Conservation (phyloP, 2,888 invertebrate genomes). For the Callyntrura guangdongensis region DNA sequence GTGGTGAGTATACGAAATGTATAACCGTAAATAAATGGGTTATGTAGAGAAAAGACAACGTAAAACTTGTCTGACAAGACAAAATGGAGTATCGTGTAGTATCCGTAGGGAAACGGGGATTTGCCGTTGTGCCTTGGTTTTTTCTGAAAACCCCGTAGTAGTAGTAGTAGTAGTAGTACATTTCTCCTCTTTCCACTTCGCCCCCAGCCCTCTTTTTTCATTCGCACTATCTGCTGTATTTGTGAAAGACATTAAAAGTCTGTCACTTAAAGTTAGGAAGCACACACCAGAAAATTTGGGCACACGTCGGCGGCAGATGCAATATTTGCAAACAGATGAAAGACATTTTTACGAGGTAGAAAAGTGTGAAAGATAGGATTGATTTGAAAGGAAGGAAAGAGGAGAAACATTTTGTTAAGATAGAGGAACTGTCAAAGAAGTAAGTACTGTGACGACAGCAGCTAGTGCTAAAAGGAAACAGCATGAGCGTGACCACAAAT, state of each 20-base stretch:
- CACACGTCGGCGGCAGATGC: conserved; percentile 22
- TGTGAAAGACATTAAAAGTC: conserved; percentile 1
- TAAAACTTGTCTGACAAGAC: too few relatives aligned
- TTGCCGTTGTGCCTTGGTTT: too few relatives aligned
- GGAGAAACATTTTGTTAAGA: not conserved
- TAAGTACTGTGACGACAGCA: not conserved
- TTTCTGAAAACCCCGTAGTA: too few relatives aligned
- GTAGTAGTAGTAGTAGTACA: not conserved
- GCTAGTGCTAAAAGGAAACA: not conserved
- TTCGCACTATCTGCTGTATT: not conserved
- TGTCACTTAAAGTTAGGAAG: not conserved
- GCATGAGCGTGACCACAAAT: conserved; percentile 45
- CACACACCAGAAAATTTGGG: conserved; percentile 13
- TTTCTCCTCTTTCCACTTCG: not conserved
- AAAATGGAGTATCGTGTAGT: too few relatives aligned
- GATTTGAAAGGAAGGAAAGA: conserved; percentile 7
- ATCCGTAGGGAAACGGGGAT: too few relatives aligned
- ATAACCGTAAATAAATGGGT: too few relatives aligned
- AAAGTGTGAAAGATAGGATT: conserved; percentile 23
- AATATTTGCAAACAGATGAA: conserved; percentile 35
- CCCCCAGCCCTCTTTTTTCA: not conserved
- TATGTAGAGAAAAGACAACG: too few relatives aligned
- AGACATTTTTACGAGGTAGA: conserved; percentile 38
- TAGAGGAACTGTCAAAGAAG: conserved; percentile 26
- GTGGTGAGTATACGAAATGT: too few relatives aligned